Conservation (phyloP, 2,113 vertebrate species). For the Desmodus rotundus region DNA sequence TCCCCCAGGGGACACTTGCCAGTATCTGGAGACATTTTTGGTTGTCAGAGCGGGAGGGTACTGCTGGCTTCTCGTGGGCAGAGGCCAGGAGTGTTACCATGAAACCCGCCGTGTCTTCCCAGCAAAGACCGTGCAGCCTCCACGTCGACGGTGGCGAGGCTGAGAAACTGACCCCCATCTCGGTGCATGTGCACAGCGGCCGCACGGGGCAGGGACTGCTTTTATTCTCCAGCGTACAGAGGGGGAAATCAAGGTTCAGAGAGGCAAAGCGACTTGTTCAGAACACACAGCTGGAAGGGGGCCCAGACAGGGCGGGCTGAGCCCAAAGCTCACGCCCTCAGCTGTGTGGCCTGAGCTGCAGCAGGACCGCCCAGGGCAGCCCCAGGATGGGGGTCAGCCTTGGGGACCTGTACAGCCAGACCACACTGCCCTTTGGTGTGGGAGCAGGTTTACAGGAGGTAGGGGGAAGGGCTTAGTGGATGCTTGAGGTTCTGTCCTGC, state of each 20-base stretch:
- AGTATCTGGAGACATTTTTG: not conserved
- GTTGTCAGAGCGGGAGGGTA: not conserved
- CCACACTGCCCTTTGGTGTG: not conserved
- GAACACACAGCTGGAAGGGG: not conserved
- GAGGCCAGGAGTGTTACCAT: not conserved
- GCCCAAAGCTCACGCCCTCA: not conserved
- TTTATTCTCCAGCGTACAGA: not conserved
- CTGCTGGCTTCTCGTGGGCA: not conserved
- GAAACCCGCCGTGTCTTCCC: rapidly evolving
- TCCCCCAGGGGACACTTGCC: not conserved
- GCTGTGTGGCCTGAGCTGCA: rapidly evolving
- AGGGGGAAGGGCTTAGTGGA: not conserved
- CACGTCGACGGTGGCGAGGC: rapidly evolving
- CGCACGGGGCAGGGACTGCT: not conserved
- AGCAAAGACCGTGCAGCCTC: not conserved
- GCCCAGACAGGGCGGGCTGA: not conserved
- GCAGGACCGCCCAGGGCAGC: not conserved
- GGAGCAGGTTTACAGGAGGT: rapidly evolving
- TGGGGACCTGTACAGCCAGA: not conserved
- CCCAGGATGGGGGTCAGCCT: not conserved
- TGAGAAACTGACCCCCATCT: not conserved
- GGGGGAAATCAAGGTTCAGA: not conserved
- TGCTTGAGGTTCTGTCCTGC: not conserved
- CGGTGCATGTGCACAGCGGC: rapidly evolving
- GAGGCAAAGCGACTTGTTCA: not conserved